phyloP scores from a whole-genome alignment of 1,140 invertebrate species.

The Solenopsis fugax region DNA sequence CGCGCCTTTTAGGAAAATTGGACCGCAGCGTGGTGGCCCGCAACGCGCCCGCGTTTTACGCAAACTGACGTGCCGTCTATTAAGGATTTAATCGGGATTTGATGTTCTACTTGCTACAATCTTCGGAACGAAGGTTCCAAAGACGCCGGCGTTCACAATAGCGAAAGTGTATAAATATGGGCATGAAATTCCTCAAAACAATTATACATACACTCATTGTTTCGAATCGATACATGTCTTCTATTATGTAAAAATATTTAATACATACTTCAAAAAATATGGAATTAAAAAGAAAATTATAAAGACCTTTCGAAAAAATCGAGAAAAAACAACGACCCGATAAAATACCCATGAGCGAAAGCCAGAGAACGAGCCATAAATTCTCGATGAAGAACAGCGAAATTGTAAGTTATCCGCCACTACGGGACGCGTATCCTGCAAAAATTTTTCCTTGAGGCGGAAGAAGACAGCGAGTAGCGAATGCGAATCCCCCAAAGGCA shows the following conservation, averaged over 20 bases:
- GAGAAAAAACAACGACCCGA: background rate
- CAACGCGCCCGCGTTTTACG: conserved; percentile 37
- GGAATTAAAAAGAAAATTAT: background rate
- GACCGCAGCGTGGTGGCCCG: conserved; percentile 7
- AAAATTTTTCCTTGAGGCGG: conserved; percentile 16
- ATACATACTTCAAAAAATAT: background rate
- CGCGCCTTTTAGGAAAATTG: conserved; percentile 49
- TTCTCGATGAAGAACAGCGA: background rate
- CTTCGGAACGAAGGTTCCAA: background rate
- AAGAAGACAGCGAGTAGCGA: conserved; percentile 27
- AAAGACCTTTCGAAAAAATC: background rate
- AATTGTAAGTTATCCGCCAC: conserved; percentile 7
- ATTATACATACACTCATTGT: background rate
- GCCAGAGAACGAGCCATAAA: background rate
- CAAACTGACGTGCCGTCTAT: conserved; percentile 38
- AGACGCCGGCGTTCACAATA: background rate
- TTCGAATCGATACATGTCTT: background rate
- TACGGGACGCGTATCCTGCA: conserved; percentile 10
- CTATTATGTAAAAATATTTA: background rate
- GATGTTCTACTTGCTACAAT: conserved; percentile 1
- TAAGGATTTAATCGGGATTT: conserved; percentile 47
- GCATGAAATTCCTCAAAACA: background rate
- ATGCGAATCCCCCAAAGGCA: conserved; percentile 5
- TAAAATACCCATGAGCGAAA: background rate
- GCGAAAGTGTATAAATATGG: background rate